phyloP scores from a whole-genome alignment of 2,113 vertebrate genomes.

The Motacilla tschutschensis region DNA sequence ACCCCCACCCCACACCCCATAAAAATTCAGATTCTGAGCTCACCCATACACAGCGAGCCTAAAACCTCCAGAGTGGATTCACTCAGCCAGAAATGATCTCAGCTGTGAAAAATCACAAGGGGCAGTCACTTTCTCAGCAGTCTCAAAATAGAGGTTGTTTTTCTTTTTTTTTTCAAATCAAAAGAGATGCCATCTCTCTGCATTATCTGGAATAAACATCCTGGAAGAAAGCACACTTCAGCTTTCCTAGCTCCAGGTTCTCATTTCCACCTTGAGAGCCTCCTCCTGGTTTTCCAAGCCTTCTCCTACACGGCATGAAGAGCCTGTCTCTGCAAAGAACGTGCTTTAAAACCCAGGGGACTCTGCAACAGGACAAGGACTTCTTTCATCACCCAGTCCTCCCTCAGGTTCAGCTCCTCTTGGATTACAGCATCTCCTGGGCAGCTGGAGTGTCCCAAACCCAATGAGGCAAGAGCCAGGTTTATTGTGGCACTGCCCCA shows the following conservation, averaged over 20 bases:
- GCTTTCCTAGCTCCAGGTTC: background rate
- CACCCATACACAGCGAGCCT: background rate
- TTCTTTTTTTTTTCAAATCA: background rate
- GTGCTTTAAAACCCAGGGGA: background rate
- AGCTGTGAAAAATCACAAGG: constrained; percentile 35
- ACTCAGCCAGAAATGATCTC: constrained; percentile 43
- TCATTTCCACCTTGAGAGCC: background rate
- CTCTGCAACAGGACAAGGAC: background rate
- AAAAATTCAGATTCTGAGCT: background rate
- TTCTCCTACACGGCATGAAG: background rate
- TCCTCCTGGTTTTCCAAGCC: background rate
- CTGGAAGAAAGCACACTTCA: background rate
- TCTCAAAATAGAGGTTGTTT: constrained; percentile 21
- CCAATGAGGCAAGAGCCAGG: background rate
- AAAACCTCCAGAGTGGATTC: constrained; percentile 25
- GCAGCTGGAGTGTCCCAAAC: background rate
- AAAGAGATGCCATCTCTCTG: background rate
- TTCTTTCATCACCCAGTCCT: background rate
- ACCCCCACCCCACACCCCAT: rapidly evolving
- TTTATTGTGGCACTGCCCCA: background rate
- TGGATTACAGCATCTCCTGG: background rate
- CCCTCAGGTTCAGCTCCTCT: background rate
- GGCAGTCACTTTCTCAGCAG: constrained; percentile 36
- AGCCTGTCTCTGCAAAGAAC: background rate
- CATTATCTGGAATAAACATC: background rate